Evolutionary conservation across 2,888 invertebrate species (phyloP), one percentile per base, ranked within the genome.

Genomic region (Pachycephus smyrnensis): DNA sequence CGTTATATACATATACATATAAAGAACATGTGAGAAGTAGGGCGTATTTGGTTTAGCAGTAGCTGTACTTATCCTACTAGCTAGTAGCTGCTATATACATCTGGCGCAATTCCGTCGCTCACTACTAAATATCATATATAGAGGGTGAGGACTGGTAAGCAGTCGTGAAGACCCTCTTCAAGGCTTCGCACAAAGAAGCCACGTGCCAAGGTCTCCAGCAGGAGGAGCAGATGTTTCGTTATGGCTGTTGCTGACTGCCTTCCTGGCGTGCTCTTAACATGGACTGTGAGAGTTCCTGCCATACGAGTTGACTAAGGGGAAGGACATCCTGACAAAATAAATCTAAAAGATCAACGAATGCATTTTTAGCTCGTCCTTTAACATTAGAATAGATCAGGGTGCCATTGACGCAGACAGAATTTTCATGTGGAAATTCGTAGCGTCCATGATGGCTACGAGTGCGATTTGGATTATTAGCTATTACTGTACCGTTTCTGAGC

Each of bases 141-240:
- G 74, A 33, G n/a, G n/a, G 73, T 69, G 69, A 32, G 40, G 40
- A 40, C 15, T 40, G 23, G 55, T 1, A 23, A 55, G 55, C 55
- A 55, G 9, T 55, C 55, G 55, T 55, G 23, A 55, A 75, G 78
- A 83, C 81, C 78, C 32, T 75, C 82, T 75, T 75, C 35, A 36
- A 78, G 73, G 36, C 40, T 76, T 55, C 69, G 76, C 76, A 80
- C 75, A 79, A 76, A 82, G 73, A 69, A 76, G 82, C 77, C 84
- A 82, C 84, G 83, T 82, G 84, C 82, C 82, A 83, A 83, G 84
- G 82, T 76, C 80, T 80, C 71, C 71, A 30, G 23, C 12, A 71
- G 31, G 71, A 71, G 55, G 55, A 55, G 55, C 71, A 71, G 71
- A 71, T 71, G 71, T 31, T 71, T 23, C 71, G 33, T 31, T 71